Percentiles rank a stretch among this genome's conserved stretches.
phyloP scores from a whole-genome alignment of 2,888 invertebrate genomes.

The Nomada lathburiana region DNA sequence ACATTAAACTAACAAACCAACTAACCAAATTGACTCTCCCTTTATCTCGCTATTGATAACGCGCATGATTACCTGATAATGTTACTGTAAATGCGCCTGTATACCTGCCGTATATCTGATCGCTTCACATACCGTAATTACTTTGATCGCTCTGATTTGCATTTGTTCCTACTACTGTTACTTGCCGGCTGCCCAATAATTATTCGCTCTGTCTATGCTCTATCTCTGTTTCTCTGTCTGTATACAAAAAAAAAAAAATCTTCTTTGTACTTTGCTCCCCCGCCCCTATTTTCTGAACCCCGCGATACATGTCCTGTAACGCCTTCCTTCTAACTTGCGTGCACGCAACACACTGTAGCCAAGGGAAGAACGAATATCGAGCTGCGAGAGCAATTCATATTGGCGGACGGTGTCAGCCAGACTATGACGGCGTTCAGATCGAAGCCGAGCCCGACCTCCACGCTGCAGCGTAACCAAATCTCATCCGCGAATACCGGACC shows the following conservation, averaged over 20 bases:
- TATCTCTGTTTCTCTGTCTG: constrained; percentile 52
- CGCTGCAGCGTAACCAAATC: constrained; percentile 87
- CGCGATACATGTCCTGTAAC: constrained; percentile 71
- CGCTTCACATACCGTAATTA: constrained; percentile 45
- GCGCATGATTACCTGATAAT: constrained; percentile 72
- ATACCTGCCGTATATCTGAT: constrained; percentile 14
- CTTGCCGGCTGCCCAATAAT: constrained; percentile 40
- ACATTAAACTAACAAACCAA: not conserved
- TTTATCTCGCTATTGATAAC: constrained; percentile 42
- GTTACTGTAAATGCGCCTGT: constrained; percentile 52
- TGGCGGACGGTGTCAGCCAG: constrained; percentile 99
- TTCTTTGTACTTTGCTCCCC: constrained; percentile 31
- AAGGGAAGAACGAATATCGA: constrained; percentile 99
- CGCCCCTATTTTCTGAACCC: constrained; percentile 61
- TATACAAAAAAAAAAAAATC: constrained; percentile 13
- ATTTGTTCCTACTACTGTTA: constrained; percentile 1
- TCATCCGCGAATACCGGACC: constrained; percentile 91
- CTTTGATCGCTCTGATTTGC: constrained; percentile 50
- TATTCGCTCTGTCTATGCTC: constrained; percentile 29
- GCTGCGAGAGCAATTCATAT: constrained; percentile 99
- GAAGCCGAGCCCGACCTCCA: constrained; percentile 94
- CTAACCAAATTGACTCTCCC: constrained; percentile 3
- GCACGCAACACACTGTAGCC: constrained; percentile 89
- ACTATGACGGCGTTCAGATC: constrained; percentile 99
- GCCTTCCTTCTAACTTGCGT: constrained; percentile 80